Evolutionary conservation across 2,113 vertebrate genomes (phyloP), one percentile per base, ranked within the genome.

Genomic region (Blennius ocellaris): DNA sequence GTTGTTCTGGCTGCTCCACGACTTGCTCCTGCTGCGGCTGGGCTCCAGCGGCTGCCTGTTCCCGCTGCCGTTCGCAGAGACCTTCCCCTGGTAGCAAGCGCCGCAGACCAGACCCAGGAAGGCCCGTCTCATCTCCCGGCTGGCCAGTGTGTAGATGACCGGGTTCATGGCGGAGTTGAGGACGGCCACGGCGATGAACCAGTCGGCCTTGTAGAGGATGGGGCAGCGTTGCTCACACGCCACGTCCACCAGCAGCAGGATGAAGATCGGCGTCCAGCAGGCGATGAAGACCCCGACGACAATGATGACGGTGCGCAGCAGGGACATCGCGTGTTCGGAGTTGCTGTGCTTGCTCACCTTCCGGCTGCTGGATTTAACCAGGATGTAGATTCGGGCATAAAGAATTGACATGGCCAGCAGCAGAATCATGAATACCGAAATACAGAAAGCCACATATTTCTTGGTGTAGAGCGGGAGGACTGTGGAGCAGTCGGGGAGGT

Each of bases 131-230:
- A 99, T 98, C 89, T 99, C 97, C 53, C 95, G 96, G 85, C 97
- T 99, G 60, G 97, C 97, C 89, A 99, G 90, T 0, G 96, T 99
- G 88, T 99, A 99, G 86, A 99, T 99, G 60, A 99, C 41, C 0
- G 97, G 97, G 75, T 99, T 99, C 95, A 98, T 95, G 60, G 96
- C 97, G 0, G 97, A 99, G 89, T 99, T 99, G 75, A 98, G 93
- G 67, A 97, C 94, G 0, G 97, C 97, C 79, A 98, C 69, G 2
- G 89, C 92, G 30, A 99, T 95, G 84, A 99, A 99, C 95, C 96
- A 97, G 57, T 96, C 87, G 0, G 94, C 95, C 68, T 94, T 89
- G 81, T 95, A 96, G 9, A 99, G 91, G 73, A 99, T 49, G 0
- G 87, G 43, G 8, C 94, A 98, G 43, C 89, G 88, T 70, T 90